Percentiles rank a stretch among this genome's conserved stretches.
Evolutionary conservation across 2,888 invertebrate genomes (phyloP).

Genomic region (Sussaba pulchella): DNA sequence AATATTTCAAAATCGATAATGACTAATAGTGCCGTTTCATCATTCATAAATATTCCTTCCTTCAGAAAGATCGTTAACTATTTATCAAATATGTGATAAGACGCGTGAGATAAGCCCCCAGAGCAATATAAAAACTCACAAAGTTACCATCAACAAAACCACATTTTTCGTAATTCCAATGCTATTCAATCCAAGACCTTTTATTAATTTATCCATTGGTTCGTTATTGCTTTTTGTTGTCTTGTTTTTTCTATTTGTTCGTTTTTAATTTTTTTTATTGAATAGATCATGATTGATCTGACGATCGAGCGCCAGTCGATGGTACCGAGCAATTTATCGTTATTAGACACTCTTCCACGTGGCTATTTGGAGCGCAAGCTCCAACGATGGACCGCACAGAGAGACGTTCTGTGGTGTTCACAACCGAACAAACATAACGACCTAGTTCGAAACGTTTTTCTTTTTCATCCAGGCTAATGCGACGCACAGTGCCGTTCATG

Average conservation of each 20-base stretch:
- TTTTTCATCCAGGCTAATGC: slow-evolving; percentile 51
- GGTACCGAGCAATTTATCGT: slow-evolving; percentile 36
- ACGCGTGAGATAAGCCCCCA: not conserved
- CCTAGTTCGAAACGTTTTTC: slow-evolving; percentile 57
- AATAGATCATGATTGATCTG: slow-evolving; percentile 1
- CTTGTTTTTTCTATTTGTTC: slow-evolving; percentile 17
- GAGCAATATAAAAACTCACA: slow-evolving; percentile 38
- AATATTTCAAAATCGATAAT: too few relatives aligned
- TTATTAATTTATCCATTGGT: too few relatives aligned
- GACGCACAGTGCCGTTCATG: slow-evolving; percentile 36
- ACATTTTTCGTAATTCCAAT: too few relatives aligned
- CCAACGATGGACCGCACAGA: slow-evolving; percentile 47
- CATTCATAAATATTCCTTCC: too few relatives aligned
- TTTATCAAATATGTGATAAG: not conserved
- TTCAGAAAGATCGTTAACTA: too few relatives aligned
- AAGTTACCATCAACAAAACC: too few relatives aligned
- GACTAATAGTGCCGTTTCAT: too few relatives aligned
- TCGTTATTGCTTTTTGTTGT: not conserved
- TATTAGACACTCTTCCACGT: slow-evolving; percentile 26
- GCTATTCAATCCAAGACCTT: too few relatives aligned
- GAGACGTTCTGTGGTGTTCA: slow-evolving; percentile 51
- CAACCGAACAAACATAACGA: slow-evolving; percentile 54
- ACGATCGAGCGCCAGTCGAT: slow-evolving; percentile 16
- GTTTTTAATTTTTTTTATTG: slow-evolving; percentile 2
- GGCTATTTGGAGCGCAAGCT: not conserved